Evolutionary conservation across 2,113 vertebrate genomes (phyloP), one percentile per base, ranked within the genome.

Genomic region (Coturnix japonica): DNA sequence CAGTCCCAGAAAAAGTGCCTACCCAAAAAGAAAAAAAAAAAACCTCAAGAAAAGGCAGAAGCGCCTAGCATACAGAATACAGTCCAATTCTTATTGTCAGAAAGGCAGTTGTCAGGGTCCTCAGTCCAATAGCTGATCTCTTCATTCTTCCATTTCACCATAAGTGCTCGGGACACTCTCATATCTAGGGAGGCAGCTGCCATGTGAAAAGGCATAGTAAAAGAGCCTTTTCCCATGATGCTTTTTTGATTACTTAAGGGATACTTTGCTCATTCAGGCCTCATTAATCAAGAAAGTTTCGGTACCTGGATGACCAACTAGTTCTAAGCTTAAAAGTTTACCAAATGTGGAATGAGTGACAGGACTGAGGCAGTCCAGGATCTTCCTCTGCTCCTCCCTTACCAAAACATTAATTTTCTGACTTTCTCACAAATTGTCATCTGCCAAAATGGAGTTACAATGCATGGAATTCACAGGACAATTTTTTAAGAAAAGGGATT

Each of bases 261-360:
- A 26, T 19, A 39, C 11, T 63, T 63, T 63, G 37, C 19, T 70
- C 47, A 5, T 61, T 85, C 13, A 43, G 37, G 14, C 31, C 3
- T 53, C 64, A 63, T 76, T 75, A 63, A 67, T 28, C 23, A 77
- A 76, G n/a, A 81, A 80, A 87, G 80, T 69, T 77, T 6, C 31
- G 56, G 44, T 61, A 6, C 14, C 13, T 82, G 61, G 28, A 49
- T 57, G 47, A 81, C 46, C 14, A 6, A 65, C 23, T 59, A 28
- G 3, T 41, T n/a, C 56, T n/a, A 47, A 72, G 4, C 7, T 74
- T 77, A 64, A 12, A 37, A 35, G 21, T 89, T 66, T 39, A 82
- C 60, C 16, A 87, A 80, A 31, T 51, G 7, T 31, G 23, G 3
- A 85, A 77, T 73, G 80, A 72, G 22, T 46, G 41, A 20, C 8